Base-by-base conservation (phyloP, 2,797 vertebrate species). In the Sebastes minor region DNA sequence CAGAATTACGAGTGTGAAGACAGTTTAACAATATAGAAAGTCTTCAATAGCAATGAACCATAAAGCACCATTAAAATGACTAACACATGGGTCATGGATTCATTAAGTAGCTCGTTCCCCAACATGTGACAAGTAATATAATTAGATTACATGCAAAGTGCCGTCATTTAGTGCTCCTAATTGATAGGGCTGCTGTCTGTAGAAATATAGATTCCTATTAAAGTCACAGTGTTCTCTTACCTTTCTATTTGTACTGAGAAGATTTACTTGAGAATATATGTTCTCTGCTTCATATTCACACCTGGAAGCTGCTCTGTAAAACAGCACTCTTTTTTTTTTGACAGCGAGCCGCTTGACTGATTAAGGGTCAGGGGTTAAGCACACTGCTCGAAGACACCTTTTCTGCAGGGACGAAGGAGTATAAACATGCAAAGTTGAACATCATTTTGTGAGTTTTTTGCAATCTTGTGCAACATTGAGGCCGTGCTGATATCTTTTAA, bases 81-180 rank as follows among this genome's bases (percentile, higher is more conserved):
- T 12, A 60, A 32, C 56, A 55, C 6, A 23, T 28, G 62, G 74
- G 65, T 85, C 84, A 84, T 18, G 32, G 69, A 76, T 76, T 86
- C 59, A 86, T 81, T 76, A 71, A 87, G 53, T 12, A 6, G 25
- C 46, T 67, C 20, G 18, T 82, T 74, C 33, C 22, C 8, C 57
- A 8, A 55, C 42, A 82, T 64, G 66, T 52, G 60, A 65, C 79
- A 76, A 18, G 27, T 62, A 5, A 71, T 12, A 35, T 69, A 25
- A 80, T 70, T 68, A 33, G 13, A 83, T 83, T 55, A 69, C 62
- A 59, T 76, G 68, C 18, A 83, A 10, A 52, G 49, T 52, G 49
- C 49, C 63, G 22, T 74, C 30, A 70, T 53, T 83, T 62, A 56
- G 10, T 61, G 60, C 28, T 65, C 33, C 53, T 68, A 65, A 75